Evolutionary conservation across 1,140 invertebrate species (phyloP), one percentile per base, ranked within the genome.

Genomic region (Pollicipes pollicipes): DNA sequence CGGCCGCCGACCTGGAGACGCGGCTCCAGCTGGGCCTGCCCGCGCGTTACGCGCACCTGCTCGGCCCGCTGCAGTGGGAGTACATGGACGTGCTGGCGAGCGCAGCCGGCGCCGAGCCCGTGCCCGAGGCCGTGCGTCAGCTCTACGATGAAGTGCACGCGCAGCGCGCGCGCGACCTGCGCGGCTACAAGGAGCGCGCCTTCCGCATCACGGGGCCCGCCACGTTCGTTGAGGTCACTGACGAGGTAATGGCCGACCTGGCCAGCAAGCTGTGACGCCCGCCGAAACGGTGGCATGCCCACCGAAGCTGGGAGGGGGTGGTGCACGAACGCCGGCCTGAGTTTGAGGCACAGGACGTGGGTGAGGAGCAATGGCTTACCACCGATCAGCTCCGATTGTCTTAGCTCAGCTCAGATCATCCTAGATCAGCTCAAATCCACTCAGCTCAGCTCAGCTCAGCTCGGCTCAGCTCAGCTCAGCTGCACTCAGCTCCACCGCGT

Each of bases 51-150:
- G 87, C 88, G 26, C 90, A 91, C 76, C 84, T 85, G 82, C 86
- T 91, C 85, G 88, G 88, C 79, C 81, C 1, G 17, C 66, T 72
- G n/a, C 83, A 87, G 84, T 85, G 81, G 77, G 77, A 81, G 8
- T 91, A 91, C 77, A 88, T 87, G 78, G 81, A 85, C 21, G 84
- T 87, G 30, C 77, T 91, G 17, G 83, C 88, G 0, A 77, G 80
- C 16, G 83, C 86, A 35, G 87, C 87, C 0, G 80, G 80, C 3
- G 81, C 87, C 26, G 77, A 79, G 26, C 83, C 82, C 26, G 78
- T 90, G 0, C 85, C 85, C 0, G 79, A 82, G 2, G 87, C 87
- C 1, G 81, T 90, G 31, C 83, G 86, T 1, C 86, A 87, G 75
- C 81, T 91, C 29, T 85, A 88, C n/a, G 84, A 86, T 72, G 85